Evolutionary conservation across 2,888 invertebrate genomes (phyloP), one percentile per base, ranked within the genome.

Genomic region (Mantis religiosa): DNA sequence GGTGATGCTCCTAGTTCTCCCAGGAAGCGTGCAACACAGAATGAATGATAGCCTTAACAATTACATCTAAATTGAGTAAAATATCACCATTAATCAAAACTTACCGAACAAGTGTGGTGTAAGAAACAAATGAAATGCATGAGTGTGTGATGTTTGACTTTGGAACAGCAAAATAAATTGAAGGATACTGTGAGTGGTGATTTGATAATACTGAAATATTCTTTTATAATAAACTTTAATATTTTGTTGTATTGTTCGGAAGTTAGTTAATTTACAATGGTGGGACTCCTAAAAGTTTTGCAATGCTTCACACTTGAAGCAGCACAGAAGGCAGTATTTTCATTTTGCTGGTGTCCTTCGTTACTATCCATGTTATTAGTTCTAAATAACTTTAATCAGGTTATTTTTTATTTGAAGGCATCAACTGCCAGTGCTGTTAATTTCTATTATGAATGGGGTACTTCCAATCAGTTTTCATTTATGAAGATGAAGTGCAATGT

Each of bases 21-120:
- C 47, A 90, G 90, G 87, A 90, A 91, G 89, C 91, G 91, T 82
- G 90, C 90, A 89, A 88, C 91, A 34, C 90, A 91, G 85, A 91
- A 91, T 91, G 92, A 92, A 90, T 92, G 91, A 91, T 87, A 82
- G 87, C 82, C 41, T 15, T 87, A 41, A 87, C 41, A 20, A 82
- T 34, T 15, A 34, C 30, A 87, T 87, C 20, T 27, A 87, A 34
- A 82, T 82, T 25, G 54, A 85, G n/a, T 71, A 71, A 71, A 71
- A 71, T 28, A 87, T 87, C 41, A 27, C n/a, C 27, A 87, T 41
- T 87, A 82, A 87, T 87, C 87, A 87, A 87, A 87, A 82, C 30
- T 9, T 87, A 82, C 15, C 82, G 87, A 82, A 82, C 47, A 81
- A 27, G 81, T 28, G 86, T 30, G 71, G 54, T 71, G 54, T 71